Evolutionary conservation across 2,888 invertebrate species (phyloP), one percentile per base, ranked within the genome.

Genomic region (Dynastes hyllus): DNA sequence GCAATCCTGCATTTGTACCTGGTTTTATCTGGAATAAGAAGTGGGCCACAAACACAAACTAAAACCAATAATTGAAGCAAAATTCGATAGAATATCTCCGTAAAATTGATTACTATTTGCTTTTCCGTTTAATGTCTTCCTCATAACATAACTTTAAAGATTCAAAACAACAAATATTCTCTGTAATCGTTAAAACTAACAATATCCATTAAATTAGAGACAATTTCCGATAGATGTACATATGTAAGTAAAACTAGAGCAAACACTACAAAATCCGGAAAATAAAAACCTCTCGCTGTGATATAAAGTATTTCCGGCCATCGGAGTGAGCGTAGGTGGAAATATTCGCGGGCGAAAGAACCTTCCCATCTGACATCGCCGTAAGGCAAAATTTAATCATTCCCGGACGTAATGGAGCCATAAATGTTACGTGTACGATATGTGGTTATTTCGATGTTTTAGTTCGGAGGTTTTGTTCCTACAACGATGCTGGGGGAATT

Each of bases 381-480:
- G 22, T n/a, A 22, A 22, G 55, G 55, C 22, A 9, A 55, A 55
- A 55, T 55, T 55, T 55, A 55, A 55, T 55, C 55, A 55, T 55
- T 55, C 22, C 22, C 22, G 55, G 55, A 22, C 55, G 55, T 55
- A 55, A 55, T 55, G 22, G 27, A 22, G 55, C 22, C 55, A 55
- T 55, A 55, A 55, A 55, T 16, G 55, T 55, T 55, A 22, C 55
- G 55, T 55, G 22, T 55, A 22, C 55, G 6, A 45, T 45, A 45
- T 45, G 16, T 16, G 55, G 55, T 55, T 55, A 55, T 55, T 55
- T 55, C 55, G 16, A 16, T 55, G 22, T 55, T 16, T 53, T 53
- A n/a, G n/a, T 16, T 13, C 53, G 53, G 13, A 53, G 22, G 22
- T n/a, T 53, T 55, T 16, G 55, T 55, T 55, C 22, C 22, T 55